Evolutionary conservation across 2,797 vertebrate species (phyloP).

Genomic region (Kryptolebias ocellatus): DNA sequence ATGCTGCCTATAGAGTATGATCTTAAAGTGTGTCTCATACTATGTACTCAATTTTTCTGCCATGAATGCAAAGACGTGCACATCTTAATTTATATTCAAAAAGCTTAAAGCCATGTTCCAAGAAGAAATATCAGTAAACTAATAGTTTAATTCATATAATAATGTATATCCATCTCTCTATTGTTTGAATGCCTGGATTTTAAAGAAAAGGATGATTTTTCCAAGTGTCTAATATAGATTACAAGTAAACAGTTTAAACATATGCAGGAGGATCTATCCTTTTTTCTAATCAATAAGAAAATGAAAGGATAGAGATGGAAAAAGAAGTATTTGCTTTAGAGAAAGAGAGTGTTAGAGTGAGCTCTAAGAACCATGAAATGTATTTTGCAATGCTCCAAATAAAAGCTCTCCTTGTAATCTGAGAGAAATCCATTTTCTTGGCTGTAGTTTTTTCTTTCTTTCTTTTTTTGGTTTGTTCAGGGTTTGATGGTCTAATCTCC

Average conservation of each 20-base stretch:
- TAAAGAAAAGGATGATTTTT: slow-evolving; percentile 24
- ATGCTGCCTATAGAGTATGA: slow-evolving; percentile 63
- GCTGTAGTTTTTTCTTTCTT: slow-evolving; percentile 14
- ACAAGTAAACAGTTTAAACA: slow-evolving; percentile 27
- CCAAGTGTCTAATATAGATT: slow-evolving; percentile 17
- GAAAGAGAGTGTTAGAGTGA: slow-evolving; percentile 33
- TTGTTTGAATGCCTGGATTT: slow-evolving; percentile 46
- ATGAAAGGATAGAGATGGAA: slow-evolving; percentile 19
- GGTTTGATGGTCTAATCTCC: slow-evolving; percentile 45
- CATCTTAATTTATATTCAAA: slow-evolving; percentile 55
- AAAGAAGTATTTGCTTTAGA: slow-evolving; percentile 23
- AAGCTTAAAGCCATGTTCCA: slow-evolving; percentile 73
- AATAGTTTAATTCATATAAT: slow-evolving; percentile 41
- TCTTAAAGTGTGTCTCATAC: slow-evolving; percentile 41
- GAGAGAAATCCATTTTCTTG: slow-evolving; percentile 66
- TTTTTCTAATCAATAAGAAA: slow-evolving; percentile 34
- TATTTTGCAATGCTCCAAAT: slow-evolving; percentile 76
- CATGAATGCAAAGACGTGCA: slow-evolving; percentile 60
- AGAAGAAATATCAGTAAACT: slow-evolving; percentile 42
- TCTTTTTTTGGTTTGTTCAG: slow-evolving; percentile 28
- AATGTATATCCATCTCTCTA: slow-evolving; percentile 45
- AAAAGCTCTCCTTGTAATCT: slow-evolving; percentile 73
- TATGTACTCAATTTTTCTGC: slow-evolving; percentile 50
- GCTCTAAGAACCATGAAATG: slow-evolving; percentile 63
- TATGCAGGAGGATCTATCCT: slow-evolving; percentile 16